phyloP scores from a whole-genome alignment of 2,888 invertebrate genomes.

The Amorpha juglandis region DNA sequence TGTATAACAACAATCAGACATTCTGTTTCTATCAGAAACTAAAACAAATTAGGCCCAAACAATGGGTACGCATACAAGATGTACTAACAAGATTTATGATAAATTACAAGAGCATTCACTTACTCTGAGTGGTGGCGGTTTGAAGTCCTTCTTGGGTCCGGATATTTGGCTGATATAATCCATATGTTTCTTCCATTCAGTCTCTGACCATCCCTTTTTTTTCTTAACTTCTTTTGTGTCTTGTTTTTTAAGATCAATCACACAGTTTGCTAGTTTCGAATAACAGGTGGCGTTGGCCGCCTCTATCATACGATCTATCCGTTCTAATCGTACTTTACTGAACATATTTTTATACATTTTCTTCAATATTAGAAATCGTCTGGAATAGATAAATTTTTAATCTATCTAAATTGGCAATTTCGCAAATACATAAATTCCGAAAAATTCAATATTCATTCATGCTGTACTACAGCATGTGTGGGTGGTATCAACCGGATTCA shows the following conservation, averaged over 20 bases:
- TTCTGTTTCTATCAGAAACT: too few species aligned
- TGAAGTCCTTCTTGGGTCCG: conserved; percentile 56
- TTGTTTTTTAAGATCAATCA: conserved; percentile 63
- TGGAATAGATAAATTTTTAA: too few species aligned
- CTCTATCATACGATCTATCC: conserved; percentile 70
- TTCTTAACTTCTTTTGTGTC: conserved; percentile 64
- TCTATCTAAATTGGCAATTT: too few species aligned
- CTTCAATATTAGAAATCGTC: conserved; percentile 63
- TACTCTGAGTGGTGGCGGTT: conserved; percentile 55
- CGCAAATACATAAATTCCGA: too few species aligned
- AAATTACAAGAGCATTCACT: conserved; percentile 9
- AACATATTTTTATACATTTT: conserved; percentile 62
- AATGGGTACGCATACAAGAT: too few species aligned
- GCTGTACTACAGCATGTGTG: too few species aligned
- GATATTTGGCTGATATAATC: conserved; percentile 71
- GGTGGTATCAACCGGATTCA: too few species aligned
- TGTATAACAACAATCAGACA: too few species aligned
- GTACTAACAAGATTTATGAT: too few species aligned
- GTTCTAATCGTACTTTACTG: conserved; percentile 58
- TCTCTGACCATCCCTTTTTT: conserved; percentile 67
- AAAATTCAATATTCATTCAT: too few species aligned
- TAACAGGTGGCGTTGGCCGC: conserved; percentile 66
- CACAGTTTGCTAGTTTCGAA: conserved; percentile 69
- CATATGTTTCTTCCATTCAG: conserved; percentile 79
- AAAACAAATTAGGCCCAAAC: too few species aligned